phyloP scores from a whole-genome alignment of 2,113 vertebrate genomes.

The Agapornis roseicollis region DNA sequence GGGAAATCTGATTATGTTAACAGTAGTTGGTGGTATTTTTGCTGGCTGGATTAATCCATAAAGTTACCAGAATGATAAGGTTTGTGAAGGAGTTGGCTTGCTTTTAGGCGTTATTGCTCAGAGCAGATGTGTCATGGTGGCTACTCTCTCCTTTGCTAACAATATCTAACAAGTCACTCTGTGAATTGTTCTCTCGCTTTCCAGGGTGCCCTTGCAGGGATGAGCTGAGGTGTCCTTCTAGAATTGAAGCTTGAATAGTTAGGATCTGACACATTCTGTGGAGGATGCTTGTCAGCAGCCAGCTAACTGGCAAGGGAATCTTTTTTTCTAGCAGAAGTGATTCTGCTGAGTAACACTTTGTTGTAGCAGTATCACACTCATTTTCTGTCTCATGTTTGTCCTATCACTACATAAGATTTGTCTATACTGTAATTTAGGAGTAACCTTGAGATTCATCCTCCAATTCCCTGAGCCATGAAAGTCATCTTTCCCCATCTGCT shows the following conservation, averaged over 20 bases:
- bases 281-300: background rate
- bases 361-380: background rate
- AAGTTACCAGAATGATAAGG: background rate
- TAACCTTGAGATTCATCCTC: background rate
- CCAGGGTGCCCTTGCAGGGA: background rate
- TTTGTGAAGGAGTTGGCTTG: background rate
- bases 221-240: background rate
- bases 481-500: background rate
- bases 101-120: background rate
- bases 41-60: background rate
- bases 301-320: background rate
- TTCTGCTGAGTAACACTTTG: background rate
- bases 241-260: background rate
- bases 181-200: background rate
- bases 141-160: background rate
- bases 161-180: background rate
- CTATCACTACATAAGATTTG: background rate
- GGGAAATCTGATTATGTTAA: background rate
- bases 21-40: background rate
- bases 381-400: background rate
- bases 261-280: fast-evolving
- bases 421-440: background rate
- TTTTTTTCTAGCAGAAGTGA: background rate
- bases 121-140: fast-evolving
- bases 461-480: background rate